Conservation (phyloP, 2,888 invertebrate genomes). For the Cheilosia grossa region DNA sequence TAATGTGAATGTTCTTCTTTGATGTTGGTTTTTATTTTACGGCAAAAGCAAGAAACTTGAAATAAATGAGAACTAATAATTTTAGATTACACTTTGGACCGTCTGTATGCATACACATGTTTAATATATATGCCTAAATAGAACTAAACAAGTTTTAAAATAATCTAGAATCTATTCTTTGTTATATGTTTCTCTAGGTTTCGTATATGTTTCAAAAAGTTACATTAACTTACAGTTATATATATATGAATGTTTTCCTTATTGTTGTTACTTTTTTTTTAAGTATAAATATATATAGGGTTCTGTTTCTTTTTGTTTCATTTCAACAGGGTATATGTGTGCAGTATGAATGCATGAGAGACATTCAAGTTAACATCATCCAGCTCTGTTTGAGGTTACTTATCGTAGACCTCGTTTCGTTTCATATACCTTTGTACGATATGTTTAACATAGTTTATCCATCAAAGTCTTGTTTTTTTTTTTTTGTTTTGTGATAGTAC, state of each 20-base stretch:
- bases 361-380: slow-evolving; percentile 50
- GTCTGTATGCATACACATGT: slow-evolving; percentile 61
- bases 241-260: slow-evolving; percentile 68
- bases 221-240: slow-evolving; percentile 74
- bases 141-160: slow-evolving; percentile 65
- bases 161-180: slow-evolving; percentile 50
- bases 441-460: slow-evolving; percentile 81
- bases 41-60: background rate
- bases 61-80: slow-evolving; percentile 11
- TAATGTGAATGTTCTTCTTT: background rate
- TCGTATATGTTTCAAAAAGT: slow-evolving; percentile 75
- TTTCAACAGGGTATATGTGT: slow-evolving; percentile 74
- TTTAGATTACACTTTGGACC: slow-evolving; percentile 63
- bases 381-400: slow-evolving; percentile 36
- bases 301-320: slow-evolving; percentile 46
- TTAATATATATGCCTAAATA: slow-evolving; percentile 49
- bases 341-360: slow-evolving; percentile 62
- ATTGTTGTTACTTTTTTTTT: slow-evolving; percentile 14
- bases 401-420: slow-evolving; percentile 45
- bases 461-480: slow-evolving; percentile 68
- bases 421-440: slow-evolving; percentile 80
- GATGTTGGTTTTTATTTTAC: background rate
- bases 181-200: slow-evolving; percentile 54
- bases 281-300: slow-evolving; percentile 68
- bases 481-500: slow-evolving; percentile 34